Conservation (phyloP, 2,888 invertebrate species). For the Cosmorhoe ocellata region DNA sequence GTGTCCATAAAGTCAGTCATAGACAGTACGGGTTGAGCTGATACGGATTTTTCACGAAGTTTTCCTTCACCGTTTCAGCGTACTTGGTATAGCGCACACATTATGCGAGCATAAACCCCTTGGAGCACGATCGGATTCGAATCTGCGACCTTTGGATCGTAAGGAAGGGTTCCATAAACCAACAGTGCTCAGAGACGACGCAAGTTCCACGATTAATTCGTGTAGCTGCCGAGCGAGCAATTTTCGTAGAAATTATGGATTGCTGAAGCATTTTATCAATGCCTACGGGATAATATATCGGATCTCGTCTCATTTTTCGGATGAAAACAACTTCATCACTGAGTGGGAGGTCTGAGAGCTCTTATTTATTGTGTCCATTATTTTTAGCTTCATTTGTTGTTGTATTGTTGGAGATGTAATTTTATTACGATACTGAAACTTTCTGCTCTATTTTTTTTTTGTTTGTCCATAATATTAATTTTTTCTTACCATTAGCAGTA, state of each 20-base stretch:
- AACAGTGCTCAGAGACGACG: too few relatives aligned
- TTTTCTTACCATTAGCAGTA: too few relatives aligned
- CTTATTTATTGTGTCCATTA: conserved; percentile 37
- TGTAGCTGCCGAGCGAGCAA: conserved; percentile 45
- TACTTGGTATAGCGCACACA: too few relatives aligned
- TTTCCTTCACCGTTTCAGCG: too few relatives aligned
- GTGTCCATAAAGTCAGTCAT: too few relatives aligned
- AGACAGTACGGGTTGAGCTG: too few relatives aligned
- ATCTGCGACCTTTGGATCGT: too few relatives aligned
- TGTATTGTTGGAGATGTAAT: conserved; percentile 28
- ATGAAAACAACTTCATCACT: conserved; percentile 49
- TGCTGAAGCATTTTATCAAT: conserved; percentile 58
- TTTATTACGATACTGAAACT: conserved; percentile 29
- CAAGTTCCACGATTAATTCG: conserved; percentile 48
- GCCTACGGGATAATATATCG: conserved; percentile 53
- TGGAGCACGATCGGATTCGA: too few relatives aligned
- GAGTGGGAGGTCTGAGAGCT: conserved; percentile 39
- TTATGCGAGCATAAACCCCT: too few relatives aligned
- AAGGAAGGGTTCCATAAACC: too few relatives aligned
- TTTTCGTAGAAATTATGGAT: conserved; percentile 57
- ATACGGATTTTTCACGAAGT: too few relatives aligned
- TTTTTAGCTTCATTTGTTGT: conserved; percentile 33
- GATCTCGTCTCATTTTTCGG: conserved; percentile 33
- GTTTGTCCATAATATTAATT: not conserved
- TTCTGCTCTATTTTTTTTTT: conserved; percentile 10